Percentiles rank a stretch among this genome's conserved stretches.
Evolutionary conservation across 92 coral and sea anemone species (phyloP).

Genomic region (Phymanthus crucifer): DNA sequence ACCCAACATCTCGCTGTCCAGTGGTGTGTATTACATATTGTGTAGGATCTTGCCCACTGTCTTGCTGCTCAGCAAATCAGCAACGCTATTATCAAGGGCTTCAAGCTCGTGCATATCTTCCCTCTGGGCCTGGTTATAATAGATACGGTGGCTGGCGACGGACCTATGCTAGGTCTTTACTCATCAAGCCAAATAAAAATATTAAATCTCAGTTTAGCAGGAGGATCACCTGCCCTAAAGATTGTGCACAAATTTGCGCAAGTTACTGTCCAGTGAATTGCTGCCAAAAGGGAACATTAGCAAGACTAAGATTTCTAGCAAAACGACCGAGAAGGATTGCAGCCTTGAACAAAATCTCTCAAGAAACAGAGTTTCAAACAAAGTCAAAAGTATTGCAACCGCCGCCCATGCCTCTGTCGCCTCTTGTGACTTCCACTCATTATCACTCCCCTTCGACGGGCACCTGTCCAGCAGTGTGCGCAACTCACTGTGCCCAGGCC

Average conservation of each 20-base stretch:
- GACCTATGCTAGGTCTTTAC: neutral
- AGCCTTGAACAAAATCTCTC: neutral
- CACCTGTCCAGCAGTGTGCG: conserved; percentile 73
- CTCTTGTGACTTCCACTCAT: conserved; percentile 35
- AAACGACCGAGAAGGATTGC: conserved; percentile 25
- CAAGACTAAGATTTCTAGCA: conserved; percentile 49
- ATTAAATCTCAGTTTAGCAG: conserved; percentile 1
- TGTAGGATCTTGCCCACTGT: conserved; percentile 76
- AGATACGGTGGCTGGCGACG: neutral
- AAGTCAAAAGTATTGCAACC: conserved; percentile 38
- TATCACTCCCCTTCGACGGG: conserved; percentile 19
- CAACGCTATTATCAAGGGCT: conserved; percentile 30
- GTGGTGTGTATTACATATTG: conserved; percentile 65
- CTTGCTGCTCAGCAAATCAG: conserved; percentile 67
- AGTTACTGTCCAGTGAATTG: conserved; percentile 81
- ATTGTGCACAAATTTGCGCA: conserved; percentile 58
- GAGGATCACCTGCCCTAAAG: conserved; percentile 54
- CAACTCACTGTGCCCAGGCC: conserved; percentile 66
- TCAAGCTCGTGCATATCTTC: conserved; percentile 27
- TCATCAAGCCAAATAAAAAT: neutral
- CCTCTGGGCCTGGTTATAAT: conserved; percentile 25
- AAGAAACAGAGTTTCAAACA: conserved; percentile 4
- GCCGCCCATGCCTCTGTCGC: conserved; percentile 53
- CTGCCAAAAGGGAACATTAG: conserved; percentile 55
- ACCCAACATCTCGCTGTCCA: conserved; percentile 51